phyloP scores from a whole-genome alignment of 1,140 invertebrate species.

The Planococcus citri region DNA sequence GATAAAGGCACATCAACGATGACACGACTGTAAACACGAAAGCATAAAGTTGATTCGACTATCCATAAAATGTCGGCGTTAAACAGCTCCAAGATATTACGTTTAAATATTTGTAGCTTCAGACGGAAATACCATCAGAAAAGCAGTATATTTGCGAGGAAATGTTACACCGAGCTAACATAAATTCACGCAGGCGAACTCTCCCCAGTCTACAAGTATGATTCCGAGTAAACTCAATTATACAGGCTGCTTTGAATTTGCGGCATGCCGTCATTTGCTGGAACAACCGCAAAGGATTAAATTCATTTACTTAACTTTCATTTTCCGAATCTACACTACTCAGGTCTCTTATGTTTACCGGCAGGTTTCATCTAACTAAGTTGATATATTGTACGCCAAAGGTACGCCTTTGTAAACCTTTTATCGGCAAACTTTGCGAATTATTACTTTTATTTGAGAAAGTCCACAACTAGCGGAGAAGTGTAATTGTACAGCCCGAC shows the following conservation, averaged over 20 bases:
- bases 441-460: background rate
- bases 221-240: constrained; percentile 1
- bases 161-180: background rate
- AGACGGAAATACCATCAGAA: background rate
- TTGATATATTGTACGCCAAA: background rate
- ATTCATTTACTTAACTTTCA: background rate
- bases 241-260: background rate
- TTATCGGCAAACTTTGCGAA: background rate
- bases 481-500: no score
- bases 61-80: background rate
- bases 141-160: background rate
- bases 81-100: background rate
- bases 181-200: background rate
- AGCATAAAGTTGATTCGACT: background rate
- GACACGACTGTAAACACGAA: background rate
- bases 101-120: background rate
- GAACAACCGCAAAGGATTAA: constrained; percentile 2
- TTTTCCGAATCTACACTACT: background rate
- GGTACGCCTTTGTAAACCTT: background rate
- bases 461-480: background rate
- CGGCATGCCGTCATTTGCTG: background rate
- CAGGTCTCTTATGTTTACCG: background rate
- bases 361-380: background rate
- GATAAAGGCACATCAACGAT: background rate
- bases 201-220: background rate